Base-by-base conservation (phyloP, 2,797 vertebrate species). In the Sebastiscus albofasciatus region DNA sequence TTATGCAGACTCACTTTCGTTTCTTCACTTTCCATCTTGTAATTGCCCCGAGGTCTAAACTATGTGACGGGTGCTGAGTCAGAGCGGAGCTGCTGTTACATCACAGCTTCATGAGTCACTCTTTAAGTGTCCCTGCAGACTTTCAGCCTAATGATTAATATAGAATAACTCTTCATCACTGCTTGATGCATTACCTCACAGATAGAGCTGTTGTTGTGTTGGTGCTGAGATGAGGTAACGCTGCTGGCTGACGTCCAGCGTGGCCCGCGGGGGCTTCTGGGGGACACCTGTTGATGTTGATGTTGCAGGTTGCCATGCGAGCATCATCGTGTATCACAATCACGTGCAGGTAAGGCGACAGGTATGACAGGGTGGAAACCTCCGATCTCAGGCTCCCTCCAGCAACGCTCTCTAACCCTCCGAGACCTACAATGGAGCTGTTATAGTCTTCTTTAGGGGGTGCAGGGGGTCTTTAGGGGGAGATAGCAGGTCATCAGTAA, bases 131-230 rank as follows among this genome's bases (percentile, higher is more conserved):
- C 14, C 3, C 1, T 27, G 24, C 39, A 54, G 10, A 67, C 18
- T 80, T 18, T 82, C 76, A 9, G 70, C 62, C 6, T 59, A 66
- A n/a, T 86, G 84, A 90, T 77, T 67, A 76, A 84, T 33, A 7
- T 36, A 2, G 11, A 10, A 2, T 14, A n/a, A 39, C 1, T 59
- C 49, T 22, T 16, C 3, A 26, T 39, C 39, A 42, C 13, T 42
- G 39, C 13, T 42, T 42, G 5, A 42, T 42, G 39, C 39, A 42
- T 58, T 58, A 18, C 54, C 22, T 69, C 72, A 81, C 5, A 33
- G 18, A 5, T 2, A 26, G 11, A n/a, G 31, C 34, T 46, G 13
- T 20, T 46, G 42, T 18, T 46, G 42, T 46, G 42, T 46, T 46
- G 42, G 3, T 39, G 59, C 14, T 2, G 4, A 4, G 1, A 18